Conservation (phyloP, 2,888 invertebrate genomes). For the Spicauda simplicius region DNA sequence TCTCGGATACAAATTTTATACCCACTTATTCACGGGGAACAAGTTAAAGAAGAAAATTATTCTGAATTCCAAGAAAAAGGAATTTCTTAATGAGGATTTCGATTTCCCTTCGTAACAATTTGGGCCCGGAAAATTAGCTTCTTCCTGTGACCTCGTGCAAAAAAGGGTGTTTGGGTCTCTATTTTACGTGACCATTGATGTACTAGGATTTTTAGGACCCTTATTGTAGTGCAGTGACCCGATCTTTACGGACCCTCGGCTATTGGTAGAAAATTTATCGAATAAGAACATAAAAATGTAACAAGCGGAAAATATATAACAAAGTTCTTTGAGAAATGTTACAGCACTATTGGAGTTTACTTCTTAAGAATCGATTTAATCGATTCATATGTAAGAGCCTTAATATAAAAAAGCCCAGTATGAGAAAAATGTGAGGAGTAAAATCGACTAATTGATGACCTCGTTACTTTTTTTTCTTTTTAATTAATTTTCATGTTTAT, state of each 20-base stretch:
- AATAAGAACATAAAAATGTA: neutral
- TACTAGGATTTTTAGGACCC: neutral
- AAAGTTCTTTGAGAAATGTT: no score
- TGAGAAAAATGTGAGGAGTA: no score
- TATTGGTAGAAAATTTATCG: neutral
- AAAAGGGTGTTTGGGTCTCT: constrained; percentile 14
- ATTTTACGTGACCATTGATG: constrained; percentile 12
- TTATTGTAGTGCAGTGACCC: constrained; percentile 23
- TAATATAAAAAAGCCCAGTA: no score
- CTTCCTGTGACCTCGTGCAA: constrained; percentile 32
- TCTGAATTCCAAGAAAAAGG: constrained; percentile 28
- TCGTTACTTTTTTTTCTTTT: no score
- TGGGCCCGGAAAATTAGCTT: constrained; percentile 43
- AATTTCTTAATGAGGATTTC: constrained; percentile 43
- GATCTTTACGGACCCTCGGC: neutral
- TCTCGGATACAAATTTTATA: neutral
- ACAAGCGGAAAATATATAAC: neutral
- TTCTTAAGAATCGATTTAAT: no score
- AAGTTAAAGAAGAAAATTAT: constrained; percentile 10
- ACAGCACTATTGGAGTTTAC: no score
- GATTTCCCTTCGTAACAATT: constrained; percentile 39
- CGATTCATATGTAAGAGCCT: no score
- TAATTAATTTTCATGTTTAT: no score
- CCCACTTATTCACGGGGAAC: neutral
- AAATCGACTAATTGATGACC: no score